Base-by-base conservation (phyloP, 2,888 invertebrate species). In the Nemotelus nigrinus region DNA sequence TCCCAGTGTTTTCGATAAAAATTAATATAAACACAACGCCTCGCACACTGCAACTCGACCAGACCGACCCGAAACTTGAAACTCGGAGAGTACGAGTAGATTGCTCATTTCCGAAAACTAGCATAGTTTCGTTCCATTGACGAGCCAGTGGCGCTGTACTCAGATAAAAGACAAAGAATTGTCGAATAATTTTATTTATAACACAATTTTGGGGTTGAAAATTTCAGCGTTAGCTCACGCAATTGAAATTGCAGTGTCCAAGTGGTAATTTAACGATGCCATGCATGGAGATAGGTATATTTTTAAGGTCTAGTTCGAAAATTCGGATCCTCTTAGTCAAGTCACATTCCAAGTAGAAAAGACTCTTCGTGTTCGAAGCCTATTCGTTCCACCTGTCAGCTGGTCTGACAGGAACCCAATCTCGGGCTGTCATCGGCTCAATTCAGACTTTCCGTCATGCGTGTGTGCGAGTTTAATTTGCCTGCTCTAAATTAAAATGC, bases 41-140 rank as follows among this genome's bases (percentile, higher is more conserved):
- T 4, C 25, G 45, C 65, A 67, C 67, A 67, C 41, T 67, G 48
- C 67, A 67, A 5, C 44, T 65, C 50, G 48, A 67, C 47, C 25
- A 67, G 25, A 25, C 25, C 25, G 25, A 25, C 25, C 25, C 25
- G 25, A 25, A 25, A 25, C 25, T 25, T 25, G 25, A 25, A 25
- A 48, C 39, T 67, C 5, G 10, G 67, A 67, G 67, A 67, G 67
- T 47, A 48, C 48, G 50, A 48, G 50, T 8, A 64, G 25, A 25
- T 58, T 58, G 45, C 25, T 58, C 70, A 70, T 70, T 41, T 70
- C 43, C 70, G 71, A 72, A 72, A 72, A 58, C 71, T 58, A 44
- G 71, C 71, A 2, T 45, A 41, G 45, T 58, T 47, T 72, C 10
- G 8, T 2, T 7, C 2, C 4, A 6, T 57, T 72, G 58, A 58